Conservation (phyloP, 2,113 vertebrate genomes). For the Capreolus pygargus region DNA sequence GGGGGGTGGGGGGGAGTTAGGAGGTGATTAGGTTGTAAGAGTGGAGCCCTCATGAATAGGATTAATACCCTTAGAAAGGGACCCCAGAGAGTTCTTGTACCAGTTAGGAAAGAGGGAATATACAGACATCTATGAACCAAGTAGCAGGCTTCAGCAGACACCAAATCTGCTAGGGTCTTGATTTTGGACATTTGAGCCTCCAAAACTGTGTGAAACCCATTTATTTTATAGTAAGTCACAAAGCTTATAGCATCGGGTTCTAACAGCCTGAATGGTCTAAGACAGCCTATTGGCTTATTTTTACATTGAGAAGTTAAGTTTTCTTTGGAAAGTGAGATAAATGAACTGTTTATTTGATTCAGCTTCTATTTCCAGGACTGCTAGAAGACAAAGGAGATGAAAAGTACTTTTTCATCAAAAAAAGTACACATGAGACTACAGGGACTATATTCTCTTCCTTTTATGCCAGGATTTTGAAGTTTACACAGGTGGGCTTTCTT, state of each 20-base stretch:
- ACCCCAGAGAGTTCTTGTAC: not conserved
- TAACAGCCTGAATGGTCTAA: not conserved
- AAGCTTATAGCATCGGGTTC: not conserved
- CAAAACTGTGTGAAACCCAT: not conserved
- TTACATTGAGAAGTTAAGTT: not conserved
- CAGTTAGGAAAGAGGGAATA: not conserved
- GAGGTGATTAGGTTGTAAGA: not conserved
- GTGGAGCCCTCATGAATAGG: not conserved
- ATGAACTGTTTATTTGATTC: not conserved
- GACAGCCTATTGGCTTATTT: not conserved
- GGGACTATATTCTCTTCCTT: not conserved
- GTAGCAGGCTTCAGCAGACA: not conserved
- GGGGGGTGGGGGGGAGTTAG: not conserved
- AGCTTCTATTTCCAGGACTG: not conserved
- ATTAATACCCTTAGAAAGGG: not conserved
- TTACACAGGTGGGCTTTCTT: not conserved
- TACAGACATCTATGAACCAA: not conserved
- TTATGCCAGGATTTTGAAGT: not conserved
- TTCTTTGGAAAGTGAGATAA: not conserved
- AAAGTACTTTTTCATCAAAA: not conserved
- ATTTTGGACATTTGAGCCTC: not conserved
- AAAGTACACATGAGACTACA: not conserved
- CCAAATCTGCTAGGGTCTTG: not conserved
- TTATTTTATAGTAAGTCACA: not conserved
- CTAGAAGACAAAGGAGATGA: not conserved